phyloP scores from a whole-genome alignment of 2,888 invertebrate species.

The Pocota personata region DNA sequence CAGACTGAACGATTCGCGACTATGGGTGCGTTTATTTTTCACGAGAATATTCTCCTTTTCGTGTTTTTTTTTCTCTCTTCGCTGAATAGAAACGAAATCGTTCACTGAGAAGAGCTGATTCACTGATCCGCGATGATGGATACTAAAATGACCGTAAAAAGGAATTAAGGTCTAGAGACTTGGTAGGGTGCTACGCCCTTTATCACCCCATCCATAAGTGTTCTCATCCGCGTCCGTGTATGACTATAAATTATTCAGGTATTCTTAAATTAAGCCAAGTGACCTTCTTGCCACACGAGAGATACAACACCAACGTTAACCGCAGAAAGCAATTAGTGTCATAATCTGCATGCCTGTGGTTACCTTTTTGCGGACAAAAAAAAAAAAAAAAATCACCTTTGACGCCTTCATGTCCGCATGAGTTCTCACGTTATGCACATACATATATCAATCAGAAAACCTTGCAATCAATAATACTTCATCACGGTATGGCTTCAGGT shows the following conservation, averaged over 20 bases:
- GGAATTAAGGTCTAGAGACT: constrained; percentile 82
- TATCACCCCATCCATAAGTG: constrained; percentile 50
- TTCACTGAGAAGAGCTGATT: constrained; percentile 76
- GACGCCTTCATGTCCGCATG: constrained; percentile 61
- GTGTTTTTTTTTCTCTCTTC: constrained; percentile 26
- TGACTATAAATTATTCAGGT: constrained; percentile 59
- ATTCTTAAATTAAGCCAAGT: constrained; percentile 45
- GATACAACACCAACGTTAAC: constrained; percentile 22
- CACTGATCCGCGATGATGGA: constrained; percentile 82
- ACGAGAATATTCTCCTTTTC: constrained; percentile 68
- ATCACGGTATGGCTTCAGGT: constrained; percentile 66
- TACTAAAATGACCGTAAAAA: constrained; percentile 83
- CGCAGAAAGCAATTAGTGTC: constrained; percentile 72
- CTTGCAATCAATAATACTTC: constrained; percentile 73
- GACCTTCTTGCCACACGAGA: constrained; percentile 52
- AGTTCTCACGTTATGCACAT: neutral
- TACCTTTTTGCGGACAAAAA: constrained; percentile 42
- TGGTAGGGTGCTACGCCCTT: constrained; percentile 74
- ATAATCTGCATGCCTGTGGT: constrained; percentile 73
- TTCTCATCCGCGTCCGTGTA: constrained; percentile 40
- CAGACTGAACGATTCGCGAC: constrained; percentile 73
- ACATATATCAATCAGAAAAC: constrained; percentile 67
- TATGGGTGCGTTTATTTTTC: constrained; percentile 72
- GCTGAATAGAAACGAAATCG: constrained; percentile 72
- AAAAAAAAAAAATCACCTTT: constrained; percentile 62